Evolutionary conservation across 2,797 vertebrate species (phyloP).

Genomic region (Phoeniculus purpureus): DNA sequence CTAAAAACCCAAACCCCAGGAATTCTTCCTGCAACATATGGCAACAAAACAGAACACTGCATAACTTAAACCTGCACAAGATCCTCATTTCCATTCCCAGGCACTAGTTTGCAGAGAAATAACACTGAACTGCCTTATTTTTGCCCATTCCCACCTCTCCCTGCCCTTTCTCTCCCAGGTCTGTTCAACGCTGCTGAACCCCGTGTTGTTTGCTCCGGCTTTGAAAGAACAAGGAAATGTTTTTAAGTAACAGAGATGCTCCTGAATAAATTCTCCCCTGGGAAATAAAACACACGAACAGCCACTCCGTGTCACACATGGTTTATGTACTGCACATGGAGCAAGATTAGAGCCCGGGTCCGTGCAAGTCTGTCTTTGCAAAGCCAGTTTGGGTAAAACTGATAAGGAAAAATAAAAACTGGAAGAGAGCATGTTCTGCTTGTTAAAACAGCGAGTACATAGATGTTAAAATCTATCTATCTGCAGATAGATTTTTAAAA

Average conservation of each 20-base stretch:
- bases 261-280: not conserved
- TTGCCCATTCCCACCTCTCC: not conserved
- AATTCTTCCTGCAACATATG: conserved; percentile 25
- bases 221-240: not conserved
- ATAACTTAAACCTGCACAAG: not conserved
- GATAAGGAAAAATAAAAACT: not conserved
- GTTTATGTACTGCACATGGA: not conserved
- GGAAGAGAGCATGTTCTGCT: not conserved
- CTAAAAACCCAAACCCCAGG: not conserved
- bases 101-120: not conserved
- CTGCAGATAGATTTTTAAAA: not conserved
- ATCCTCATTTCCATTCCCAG: not conserved
- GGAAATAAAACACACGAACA: conserved; percentile 19
- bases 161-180: not conserved
- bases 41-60: conserved; percentile 23
- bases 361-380: accelerated
- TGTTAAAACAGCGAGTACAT: not conserved
- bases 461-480: too few species aligned
- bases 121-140: not conserved
- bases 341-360: not conserved
- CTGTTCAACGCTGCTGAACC: accelerated
- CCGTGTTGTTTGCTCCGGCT: not conserved
- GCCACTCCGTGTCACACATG: not conserved
- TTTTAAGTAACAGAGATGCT: conserved; percentile 20
- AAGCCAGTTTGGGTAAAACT: not conserved